A percentile compares a stretch with the other conserved stretches of the same genome.
Evolutionary conservation across 92 coral and sea anemone genomes (phyloP).

Genomic region (Bergia sp.): DNA sequence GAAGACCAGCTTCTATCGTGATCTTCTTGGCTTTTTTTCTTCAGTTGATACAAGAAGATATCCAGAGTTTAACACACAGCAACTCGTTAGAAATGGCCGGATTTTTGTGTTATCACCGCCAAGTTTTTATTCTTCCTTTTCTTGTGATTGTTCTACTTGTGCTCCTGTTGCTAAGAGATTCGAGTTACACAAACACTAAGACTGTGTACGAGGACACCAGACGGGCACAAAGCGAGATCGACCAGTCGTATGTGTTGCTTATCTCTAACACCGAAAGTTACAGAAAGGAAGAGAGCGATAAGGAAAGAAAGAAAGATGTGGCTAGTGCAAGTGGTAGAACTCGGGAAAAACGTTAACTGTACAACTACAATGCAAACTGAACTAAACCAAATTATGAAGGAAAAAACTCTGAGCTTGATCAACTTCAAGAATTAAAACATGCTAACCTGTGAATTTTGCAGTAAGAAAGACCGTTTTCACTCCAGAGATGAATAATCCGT

Average conservation of each 20-base stretch:
- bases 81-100: neutral
- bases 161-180: neutral
- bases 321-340: neutral
- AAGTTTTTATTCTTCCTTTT: neutral
- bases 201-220: neutral
- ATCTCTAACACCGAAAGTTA: neutral
- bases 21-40: neutral
- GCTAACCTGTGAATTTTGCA: neutral
- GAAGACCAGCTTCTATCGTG: too few relatives aligned
- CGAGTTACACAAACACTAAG: neutral
- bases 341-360: too few relatives aligned
- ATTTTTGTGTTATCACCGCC: neutral
- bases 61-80: neutral
- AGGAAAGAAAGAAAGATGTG: neutral
- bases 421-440: too few relatives aligned
- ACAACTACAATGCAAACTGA: neutral
- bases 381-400: neutral
- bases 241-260: neutral
- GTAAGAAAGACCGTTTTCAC: neutral
- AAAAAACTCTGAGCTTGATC: neutral
- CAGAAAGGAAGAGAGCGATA: neutral
- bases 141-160: neutral
- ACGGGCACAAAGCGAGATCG: neutral
- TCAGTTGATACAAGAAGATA: neutral
- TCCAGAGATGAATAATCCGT: too few relatives aligned